Conservation (phyloP, 2,888 invertebrate species). For the Molorchus minor region DNA sequence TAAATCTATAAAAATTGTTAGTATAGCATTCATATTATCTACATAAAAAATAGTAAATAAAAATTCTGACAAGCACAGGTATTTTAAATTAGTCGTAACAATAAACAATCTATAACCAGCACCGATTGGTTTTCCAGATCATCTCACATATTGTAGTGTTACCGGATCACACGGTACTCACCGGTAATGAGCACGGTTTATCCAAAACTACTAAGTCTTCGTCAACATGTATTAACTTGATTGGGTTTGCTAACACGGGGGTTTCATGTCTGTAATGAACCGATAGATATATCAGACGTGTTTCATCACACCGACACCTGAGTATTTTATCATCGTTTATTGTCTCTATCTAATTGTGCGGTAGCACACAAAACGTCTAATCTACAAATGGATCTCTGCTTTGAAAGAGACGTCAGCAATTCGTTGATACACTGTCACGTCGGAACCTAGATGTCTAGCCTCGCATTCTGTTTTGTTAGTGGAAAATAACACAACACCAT, state of each 20-base stretch:
- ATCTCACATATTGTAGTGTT: constrained; percentile 1
- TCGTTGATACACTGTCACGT: constrained; percentile 7
- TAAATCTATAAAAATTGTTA: no score
- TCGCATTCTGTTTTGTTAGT: constrained; percentile 20
- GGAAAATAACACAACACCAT: not conserved
- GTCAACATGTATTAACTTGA: constrained; percentile 84
- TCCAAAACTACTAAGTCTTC: constrained; percentile 88
- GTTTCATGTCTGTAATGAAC: constrained; percentile 80
- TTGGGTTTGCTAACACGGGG: constrained; percentile 81
- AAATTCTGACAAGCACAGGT: not conserved
- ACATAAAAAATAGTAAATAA: no score
- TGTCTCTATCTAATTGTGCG: constrained; percentile 29
- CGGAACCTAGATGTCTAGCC: constrained; percentile 2
- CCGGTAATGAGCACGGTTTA: constrained; percentile 90
- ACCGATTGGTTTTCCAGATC: constrained; percentile 10
- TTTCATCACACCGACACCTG: constrained; percentile 34
- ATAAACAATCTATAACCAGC: constrained; percentile 3
- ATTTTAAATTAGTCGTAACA: not conserved
- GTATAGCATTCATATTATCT: no score
- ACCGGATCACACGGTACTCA: constrained; percentile 66
- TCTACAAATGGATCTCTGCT: constrained; percentile 40
- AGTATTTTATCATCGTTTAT: constrained; percentile 30
- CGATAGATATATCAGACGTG: constrained; percentile 44
- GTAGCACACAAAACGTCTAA: constrained; percentile 24
- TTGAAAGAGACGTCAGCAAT: constrained; percentile 34